Base-by-base conservation (phyloP, 2,113 vertebrate species). In the Crotalus viridis region DNA sequence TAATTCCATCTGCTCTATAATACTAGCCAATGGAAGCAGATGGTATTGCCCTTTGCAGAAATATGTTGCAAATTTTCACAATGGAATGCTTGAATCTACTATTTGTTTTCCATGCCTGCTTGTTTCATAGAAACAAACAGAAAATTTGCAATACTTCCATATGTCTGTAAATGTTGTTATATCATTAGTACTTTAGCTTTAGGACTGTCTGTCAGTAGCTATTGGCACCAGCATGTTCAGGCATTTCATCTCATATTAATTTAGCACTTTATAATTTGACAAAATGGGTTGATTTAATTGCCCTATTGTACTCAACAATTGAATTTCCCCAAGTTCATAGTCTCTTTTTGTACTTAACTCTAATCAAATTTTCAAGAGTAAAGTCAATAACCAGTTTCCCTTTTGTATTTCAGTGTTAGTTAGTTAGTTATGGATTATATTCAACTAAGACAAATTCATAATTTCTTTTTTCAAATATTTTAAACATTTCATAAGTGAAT, bases 11-110 rank as follows among this genome's bases (percentile, higher is more conserved):
- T 98, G 96, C 95, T 94, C 22, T 95, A 33, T 93, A 90, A 48
- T 85, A 54, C 43, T 95, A 97, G 97, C 97, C 97, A 98, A 95
- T 96, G 96, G 96, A 96, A 96, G 96, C 98, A 98, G 97, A 98
- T 98, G 98, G 97, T 96, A 97, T 97, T 98, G 97, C 97, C 97
- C 96, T 97, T 98, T 98, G 95, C 98, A 98, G 97, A 97, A 98
- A 97, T 98, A 97, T 97, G 96, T 97, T 97, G 96, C 48, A 94
- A 97, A 90, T 98, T 97, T 97, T 97, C 96, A 97, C 96, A 94
- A 89, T 92, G 88, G 55, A 90, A 88, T 93, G 86, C 56, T 96
- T 95, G 95, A 90, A 54, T 95, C 57, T 87, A 64, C 94, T 94
- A 43, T 89, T 94, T 96, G 89, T 90, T 96, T 96, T 96, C 52